These are phyloP conservation scores for Orthosia cruda DNA, from an alignment of 2,888 invertebrate genomes.

Conservation along the genomic window DNA sequence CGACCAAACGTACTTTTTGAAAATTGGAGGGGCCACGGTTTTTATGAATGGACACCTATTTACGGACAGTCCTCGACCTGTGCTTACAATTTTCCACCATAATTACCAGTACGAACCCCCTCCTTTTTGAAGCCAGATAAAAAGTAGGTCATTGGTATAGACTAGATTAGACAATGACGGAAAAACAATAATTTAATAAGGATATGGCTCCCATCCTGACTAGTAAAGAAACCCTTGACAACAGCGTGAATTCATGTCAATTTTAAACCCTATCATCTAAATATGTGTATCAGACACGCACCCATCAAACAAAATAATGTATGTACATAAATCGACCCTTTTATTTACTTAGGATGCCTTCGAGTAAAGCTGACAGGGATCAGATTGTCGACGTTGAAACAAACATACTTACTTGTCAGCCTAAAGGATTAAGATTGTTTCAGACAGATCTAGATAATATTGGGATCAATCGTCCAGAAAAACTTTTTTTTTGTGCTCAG, in stretches of 20 bases:
- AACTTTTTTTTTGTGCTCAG: neutral
- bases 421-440: neutral
- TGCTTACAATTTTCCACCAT: too few relatives aligned
- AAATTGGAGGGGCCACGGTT: too few relatives aligned
- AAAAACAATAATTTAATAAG: too few relatives aligned
- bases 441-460: neutral
- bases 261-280: neutral
- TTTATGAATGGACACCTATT: too few relatives aligned
- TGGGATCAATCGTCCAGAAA: constrained; percentile 1
- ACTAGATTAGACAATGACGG: too few relatives aligned
- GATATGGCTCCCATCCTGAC: too few relatives aligned
- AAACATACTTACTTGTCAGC: constrained; percentile 30
- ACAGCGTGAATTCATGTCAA: neutral
- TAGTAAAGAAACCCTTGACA: neutral
- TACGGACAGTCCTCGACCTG: too few relatives aligned
- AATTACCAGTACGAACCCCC: too few relatives aligned
- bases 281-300: neutral
- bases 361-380: constrained; percentile 5
- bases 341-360: constrained; percentile 45
- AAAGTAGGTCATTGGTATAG: too few relatives aligned
- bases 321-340: constrained; percentile 32
- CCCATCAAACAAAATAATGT: neutral
- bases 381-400: constrained; percentile 9
- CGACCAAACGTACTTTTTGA: too few relatives aligned
- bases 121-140: too few relatives aligned